These are phyloP conservation scores for Drosophila pachea DNA, from an alignment of 1,140 invertebrate species.

Conservation along the genomic window DNA sequence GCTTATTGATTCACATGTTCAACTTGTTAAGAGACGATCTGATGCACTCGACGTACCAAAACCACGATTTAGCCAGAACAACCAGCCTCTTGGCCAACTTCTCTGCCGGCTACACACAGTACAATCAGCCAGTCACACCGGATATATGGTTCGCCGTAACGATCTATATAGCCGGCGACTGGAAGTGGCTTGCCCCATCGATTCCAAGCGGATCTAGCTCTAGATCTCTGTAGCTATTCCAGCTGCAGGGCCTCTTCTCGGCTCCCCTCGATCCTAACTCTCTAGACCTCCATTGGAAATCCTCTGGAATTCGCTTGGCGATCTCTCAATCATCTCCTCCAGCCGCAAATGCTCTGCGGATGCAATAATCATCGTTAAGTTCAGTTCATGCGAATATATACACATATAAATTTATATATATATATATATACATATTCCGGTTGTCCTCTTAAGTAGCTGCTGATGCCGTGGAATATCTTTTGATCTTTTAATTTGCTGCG, in stretches of 20 bases:
- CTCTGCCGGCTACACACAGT: neutral
- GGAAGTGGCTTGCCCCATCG: no score
- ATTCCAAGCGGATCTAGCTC: no score
- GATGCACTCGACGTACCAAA: constrained; percentile 15
- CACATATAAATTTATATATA: no score
- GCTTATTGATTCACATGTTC: constrained; percentile 56
- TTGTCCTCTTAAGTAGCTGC: constrained; percentile 12
- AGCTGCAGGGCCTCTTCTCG: no score
- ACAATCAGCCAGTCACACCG: neutral
- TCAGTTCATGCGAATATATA: constrained; percentile 11
- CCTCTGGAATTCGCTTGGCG: neutral
- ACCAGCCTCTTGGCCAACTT: neutral
- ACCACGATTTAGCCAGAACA: constrained; percentile 20
- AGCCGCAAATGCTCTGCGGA: constrained; percentile 23
- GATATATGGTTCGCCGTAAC: neutral
- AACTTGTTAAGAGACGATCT: constrained; percentile 64
- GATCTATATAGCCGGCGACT: no score
- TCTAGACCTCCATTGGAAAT: neutral
- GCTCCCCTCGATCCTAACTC: no score
- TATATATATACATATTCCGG: neutral
- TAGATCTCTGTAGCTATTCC: no score
- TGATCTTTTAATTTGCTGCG: constrained; percentile 69
- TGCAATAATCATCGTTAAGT: constrained; percentile 13
- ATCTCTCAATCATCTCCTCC: constrained; percentile 13
- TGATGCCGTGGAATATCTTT: constrained; percentile 41